Base-by-base conservation (phyloP, 2,113 vertebrate genomes). In the Sakesphorus luctuosus region DNA sequence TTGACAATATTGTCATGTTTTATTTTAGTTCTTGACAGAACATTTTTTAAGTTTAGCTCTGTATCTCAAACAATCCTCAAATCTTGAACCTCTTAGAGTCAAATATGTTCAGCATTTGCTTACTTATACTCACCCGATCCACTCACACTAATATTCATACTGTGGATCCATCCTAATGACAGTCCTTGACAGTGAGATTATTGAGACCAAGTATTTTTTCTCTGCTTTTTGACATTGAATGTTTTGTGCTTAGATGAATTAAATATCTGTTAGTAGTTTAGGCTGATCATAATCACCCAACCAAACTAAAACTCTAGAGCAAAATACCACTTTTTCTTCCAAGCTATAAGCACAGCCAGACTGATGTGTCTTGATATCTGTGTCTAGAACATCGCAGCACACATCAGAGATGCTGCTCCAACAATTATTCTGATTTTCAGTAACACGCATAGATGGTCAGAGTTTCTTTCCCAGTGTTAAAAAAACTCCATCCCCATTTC, bases 391-490 rank as follows among this genome's bases (percentile, higher is more conserved):
- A 65, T 0, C n/a, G 19, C 28, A 88, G 16, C 13, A 24, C 11
- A 13, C 1, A 26, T 38, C 38, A 18, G 2, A 55, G 61, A 19
- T 58, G 33, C 6, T 89, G 3, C 15, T 80, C 23, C 46, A 66
- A 11, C 14, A 73, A 62, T 11, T 5, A 44, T 61, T 73, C 33
- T 40, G 40, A n/a, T 38, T 69, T 90, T 55, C 50, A 18, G 14
- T 47, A 66, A 28, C 23, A n/a, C 1, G 3, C 4, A 29, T 6
- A 13, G 2, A 0, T 25, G 9, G 7, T 53, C 63, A 88, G 29
- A 52, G 28, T 33, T 88, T 55, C 31, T 33, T 89, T 83, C 20
- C 58, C 47, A 56, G 6, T 18, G 33, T 31, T 59, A 35, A 61
- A 85, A 85, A 17, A 9, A 50, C 1, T 24, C 49, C 8, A 50